A percentile compares a stretch with the other conserved stretches of the same genome.
phyloP scores from a whole-genome alignment of 1,140 invertebrate genomes.

The Drosophila kepulauana region DNA sequence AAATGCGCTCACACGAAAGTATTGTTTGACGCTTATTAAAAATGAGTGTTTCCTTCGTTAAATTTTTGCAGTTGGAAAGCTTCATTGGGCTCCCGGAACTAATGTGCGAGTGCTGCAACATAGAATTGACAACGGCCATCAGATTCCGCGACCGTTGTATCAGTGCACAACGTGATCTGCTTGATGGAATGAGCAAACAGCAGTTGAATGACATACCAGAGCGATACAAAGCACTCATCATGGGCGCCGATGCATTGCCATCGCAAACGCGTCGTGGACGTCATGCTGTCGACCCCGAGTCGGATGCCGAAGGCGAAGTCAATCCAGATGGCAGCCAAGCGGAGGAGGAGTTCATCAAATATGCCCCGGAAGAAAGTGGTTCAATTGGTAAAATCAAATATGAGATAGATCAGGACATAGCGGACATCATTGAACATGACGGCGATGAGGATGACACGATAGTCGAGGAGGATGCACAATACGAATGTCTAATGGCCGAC shows the following conservation, averaged over 20 bases:
- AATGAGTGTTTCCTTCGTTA: neutral
- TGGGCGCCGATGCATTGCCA: slow-evolving; percentile 22
- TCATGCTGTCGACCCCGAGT: slow-evolving; percentile 10
- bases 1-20: no score
- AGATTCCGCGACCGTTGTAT: slow-evolving; percentile 66
- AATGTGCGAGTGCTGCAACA: slow-evolving; percentile 71
- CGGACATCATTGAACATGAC: slow-evolving; percentile 47
- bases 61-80: slow-evolving; percentile 49
- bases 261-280: neutral
- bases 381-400: slow-evolving; percentile 55
- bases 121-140: slow-evolving; percentile 53
- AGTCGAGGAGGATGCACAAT: slow-evolving; percentile 68
- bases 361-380: slow-evolving; percentile 24
- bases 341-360: slow-evolving; percentile 48
- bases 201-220: slow-evolving; percentile 42
- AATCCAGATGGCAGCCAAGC: slow-evolving; percentile 11
- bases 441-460: slow-evolving; percentile 42
- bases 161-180: slow-evolving; percentile 56
- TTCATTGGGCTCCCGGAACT: slow-evolving; percentile 57
- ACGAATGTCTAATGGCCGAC: slow-evolving; percentile 61
- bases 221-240: slow-evolving; percentile 21
- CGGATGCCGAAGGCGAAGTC: slow-evolving; percentile 12
- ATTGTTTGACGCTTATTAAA: neutral
- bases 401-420: slow-evolving; percentile 50
- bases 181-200: slow-evolving; percentile 49